Percentiles rank a stretch among this genome's conserved stretches.
phyloP scores from a whole-genome alignment of 2,113 vertebrate species.

The Xiphophorus maculatus region DNA sequence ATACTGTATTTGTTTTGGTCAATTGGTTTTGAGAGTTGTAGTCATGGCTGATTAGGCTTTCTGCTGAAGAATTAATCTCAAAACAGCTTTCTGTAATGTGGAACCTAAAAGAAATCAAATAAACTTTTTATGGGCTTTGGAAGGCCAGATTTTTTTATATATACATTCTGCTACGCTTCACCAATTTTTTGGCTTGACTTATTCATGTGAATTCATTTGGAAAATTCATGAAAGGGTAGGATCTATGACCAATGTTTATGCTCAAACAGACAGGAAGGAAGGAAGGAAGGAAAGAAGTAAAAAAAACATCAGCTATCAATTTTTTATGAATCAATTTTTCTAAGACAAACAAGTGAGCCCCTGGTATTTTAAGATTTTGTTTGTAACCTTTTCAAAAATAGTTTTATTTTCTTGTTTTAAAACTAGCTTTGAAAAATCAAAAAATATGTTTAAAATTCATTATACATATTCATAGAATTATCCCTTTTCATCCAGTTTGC shows the following conservation, averaged over 20 bases:
- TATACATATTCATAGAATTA: background rate
- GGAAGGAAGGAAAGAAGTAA: background rate
- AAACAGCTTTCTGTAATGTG: conserved; percentile 2
- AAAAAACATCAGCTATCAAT: background rate
- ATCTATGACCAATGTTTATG: conserved; percentile 8
- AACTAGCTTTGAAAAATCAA: no score
- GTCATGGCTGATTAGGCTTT: background rate
- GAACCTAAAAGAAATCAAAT: background rate
- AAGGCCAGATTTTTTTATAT: background rate
- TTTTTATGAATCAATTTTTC: conserved; percentile 6
- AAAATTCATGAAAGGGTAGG: conserved; percentile 3
- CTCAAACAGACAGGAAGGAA: background rate
- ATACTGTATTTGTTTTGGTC: background rate
- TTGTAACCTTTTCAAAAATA: background rate
- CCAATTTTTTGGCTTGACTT: conserved; percentile 2
- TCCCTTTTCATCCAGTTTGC: background rate
- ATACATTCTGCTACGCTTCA: conserved; percentile 7
- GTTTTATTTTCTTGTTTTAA: background rate
- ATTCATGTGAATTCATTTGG: conserved; percentile 5
- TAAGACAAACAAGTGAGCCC: background rate
- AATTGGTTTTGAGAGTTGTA: background rate
- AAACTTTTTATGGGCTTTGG: background rate
- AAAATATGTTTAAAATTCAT: background rate
- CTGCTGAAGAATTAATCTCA: background rate
- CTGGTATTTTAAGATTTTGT: background rate